A percentile compares a stretch with the other conserved stretches of the same genome.
These are phyloP conservation scores for Vanessa atalanta DNA, from an alignment of 1,140 invertebrate genomes.

Conservation along the genomic window DNA sequence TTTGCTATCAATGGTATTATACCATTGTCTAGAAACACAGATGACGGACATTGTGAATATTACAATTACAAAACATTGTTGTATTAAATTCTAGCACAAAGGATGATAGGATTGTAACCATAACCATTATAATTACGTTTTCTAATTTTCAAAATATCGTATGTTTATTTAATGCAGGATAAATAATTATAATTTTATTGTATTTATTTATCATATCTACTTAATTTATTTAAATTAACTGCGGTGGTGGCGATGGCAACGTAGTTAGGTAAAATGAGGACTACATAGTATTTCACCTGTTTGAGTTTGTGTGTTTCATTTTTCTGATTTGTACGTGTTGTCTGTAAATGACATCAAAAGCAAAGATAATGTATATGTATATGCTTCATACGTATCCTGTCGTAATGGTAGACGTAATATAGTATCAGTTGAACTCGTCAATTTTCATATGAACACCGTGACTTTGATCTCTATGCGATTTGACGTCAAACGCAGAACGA, in stretches of 20 bases:
- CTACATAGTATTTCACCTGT: too few species aligned
- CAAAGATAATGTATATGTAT: background rate
- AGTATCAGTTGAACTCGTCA: background rate
- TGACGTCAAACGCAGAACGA: conserved; percentile 3
- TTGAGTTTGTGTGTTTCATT: too few species aligned
- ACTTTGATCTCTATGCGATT: conserved; percentile 1
- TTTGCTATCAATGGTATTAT: background rate
- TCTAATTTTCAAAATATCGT: too few species aligned
- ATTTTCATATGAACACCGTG: background rate
- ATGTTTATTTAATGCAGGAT: too few species aligned
- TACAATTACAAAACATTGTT: too few species aligned
- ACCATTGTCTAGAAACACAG: background rate
- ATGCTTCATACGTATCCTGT: background rate
- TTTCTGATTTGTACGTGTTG: background rate
- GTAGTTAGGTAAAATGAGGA: background rate
- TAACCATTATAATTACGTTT: too few species aligned
- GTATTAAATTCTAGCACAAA: background rate
- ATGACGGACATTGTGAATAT: background rate
- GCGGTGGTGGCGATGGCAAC: background rate
- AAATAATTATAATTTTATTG: too few species aligned
- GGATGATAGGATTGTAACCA: background rate
- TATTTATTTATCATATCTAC: too few species aligned
- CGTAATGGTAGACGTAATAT: background rate
- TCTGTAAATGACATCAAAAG: background rate
- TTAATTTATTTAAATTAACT: too few species aligned